phyloP scores from a whole-genome alignment of 2,888 invertebrate genomes.

The Morinoia aosen region DNA sequence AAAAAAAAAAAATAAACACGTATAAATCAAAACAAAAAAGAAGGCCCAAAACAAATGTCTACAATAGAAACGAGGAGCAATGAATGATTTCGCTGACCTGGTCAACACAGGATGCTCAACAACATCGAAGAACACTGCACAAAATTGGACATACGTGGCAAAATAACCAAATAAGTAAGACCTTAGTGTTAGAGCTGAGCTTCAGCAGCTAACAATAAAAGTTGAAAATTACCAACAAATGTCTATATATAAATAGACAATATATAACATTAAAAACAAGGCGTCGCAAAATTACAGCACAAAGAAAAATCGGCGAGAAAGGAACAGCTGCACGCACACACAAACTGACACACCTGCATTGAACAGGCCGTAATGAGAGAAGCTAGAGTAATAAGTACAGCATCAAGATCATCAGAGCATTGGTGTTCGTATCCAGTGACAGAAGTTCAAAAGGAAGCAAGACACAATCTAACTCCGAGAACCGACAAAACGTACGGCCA shows the following conservation, averaged over 20 bases:
- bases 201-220: slow-evolving; percentile 19
- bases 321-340: not conserved
- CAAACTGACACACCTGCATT: not conserved
- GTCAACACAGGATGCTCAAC: not conserved
- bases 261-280: slow-evolving; percentile 36
- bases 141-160: not conserved
- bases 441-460: not conserved
- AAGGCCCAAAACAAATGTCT: not conserved
- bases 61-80: not conserved
- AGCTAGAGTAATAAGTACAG: not conserved
- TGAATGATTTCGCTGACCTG: not conserved
- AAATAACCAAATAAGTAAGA: not conserved
- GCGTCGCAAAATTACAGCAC: not conserved
- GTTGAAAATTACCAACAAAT: slow-evolving; percentile 43
- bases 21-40: not conserved
- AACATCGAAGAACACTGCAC: not conserved
- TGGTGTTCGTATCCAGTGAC: not conserved
- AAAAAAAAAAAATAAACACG: not conserved
- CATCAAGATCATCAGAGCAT: not conserved
- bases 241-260: slow-evolving; percentile 46
- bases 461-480: not conserved
- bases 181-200: slow-evolving; percentile 5
- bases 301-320: not conserved
- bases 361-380: not conserved
- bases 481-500: not conserved